Evolutionary conservation across 37 sponge, comb jelly and placozoan genomes (phyloP), one percentile per base, ranked within the genome.

Genomic region (Hexactinellida sp.): DNA sequence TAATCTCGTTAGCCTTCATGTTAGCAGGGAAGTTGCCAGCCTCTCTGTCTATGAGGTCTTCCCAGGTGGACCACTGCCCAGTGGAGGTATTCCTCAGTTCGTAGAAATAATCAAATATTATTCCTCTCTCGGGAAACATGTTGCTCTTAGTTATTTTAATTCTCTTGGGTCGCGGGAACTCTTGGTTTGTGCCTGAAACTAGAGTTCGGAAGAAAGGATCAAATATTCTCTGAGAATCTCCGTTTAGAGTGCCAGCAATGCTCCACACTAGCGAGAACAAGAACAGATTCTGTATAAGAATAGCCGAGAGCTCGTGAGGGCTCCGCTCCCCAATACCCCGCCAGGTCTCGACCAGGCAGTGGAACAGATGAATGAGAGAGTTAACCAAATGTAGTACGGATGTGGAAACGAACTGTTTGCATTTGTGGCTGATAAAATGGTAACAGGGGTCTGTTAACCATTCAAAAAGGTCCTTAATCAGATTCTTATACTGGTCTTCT

Each of bases 181-280:
- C 88, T 23, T 86, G 86, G 36, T 98, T 87, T 0, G 99, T 92
- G 7, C 99, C 99, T 25, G 93, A 91, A 51, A 95, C 82, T 0
- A 98, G 90, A 7, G 91, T 95, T 36, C 96, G 55, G 83, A 92
- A 98, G 91, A 95, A 98, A 3, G 88, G 89, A 83, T 98, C 96
- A 90, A 98, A 98, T 38, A 90, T 95, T 36, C 82, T 89, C 84
- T 96, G 88, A 37, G 96, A 90, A 84, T 93, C 93, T 37, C 92
- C 92, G 55, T 82, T 95, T 87, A 98, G 88, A 37, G 93, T 92
- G 13, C 93, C 91, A 0, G 94, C 99, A 0, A 95, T 86, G 36
- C 91, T 88, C 99, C 99, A 98, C n/a, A 94, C 89, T 36, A 98
- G 47, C 54, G 93, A 89, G 90, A 98, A 98, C 19, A 95, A 84